Percentiles rank a stretch among this genome's conserved stretches.
These are phyloP conservation scores for Elgonia sp. DNA, from an alignment of 2,888 invertebrate genomes.

Conservation along the genomic window DNA sequence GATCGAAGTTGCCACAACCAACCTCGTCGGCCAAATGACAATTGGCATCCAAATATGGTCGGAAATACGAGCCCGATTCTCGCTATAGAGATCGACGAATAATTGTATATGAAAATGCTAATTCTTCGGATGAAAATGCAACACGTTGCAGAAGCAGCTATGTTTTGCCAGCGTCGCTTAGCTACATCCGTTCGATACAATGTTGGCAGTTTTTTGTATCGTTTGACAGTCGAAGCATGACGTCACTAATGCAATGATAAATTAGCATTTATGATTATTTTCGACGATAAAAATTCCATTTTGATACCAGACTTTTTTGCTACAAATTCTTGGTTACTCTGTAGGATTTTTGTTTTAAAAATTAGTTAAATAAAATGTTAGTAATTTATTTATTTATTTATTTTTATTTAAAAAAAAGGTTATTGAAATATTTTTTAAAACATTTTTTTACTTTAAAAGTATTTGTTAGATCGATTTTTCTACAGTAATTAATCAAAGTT, in stretches of 20 bases:
- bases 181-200: slow-evolving; percentile 74
- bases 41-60: background rate
- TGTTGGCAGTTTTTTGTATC: slow-evolving; percentile 63
- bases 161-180: slow-evolving; percentile 74
- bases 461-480: no score
- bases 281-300: background rate
- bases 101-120: slow-evolving; percentile 16
- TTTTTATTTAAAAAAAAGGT: no score
- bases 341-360: no score
- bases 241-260: slow-evolving; percentile 21
- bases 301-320: background rate
- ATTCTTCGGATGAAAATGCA: slow-evolving; percentile 54
- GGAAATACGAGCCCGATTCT: background rate
- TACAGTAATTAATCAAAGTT: no score
- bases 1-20: no score
- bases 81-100: background rate
- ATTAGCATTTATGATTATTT: slow-evolving; percentile 1
- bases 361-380: no score
- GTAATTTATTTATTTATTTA: no score
- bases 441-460: no score
- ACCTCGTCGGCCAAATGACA: background rate
- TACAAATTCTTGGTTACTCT: no score
- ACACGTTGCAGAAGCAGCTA: slow-evolving; percentile 54
- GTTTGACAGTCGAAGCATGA: slow-evolving; percentile 45
- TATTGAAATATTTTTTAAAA: no score